Base-by-base conservation (phyloP, 2,888 invertebrate genomes). In the Gandaritis pyraliata region DNA sequence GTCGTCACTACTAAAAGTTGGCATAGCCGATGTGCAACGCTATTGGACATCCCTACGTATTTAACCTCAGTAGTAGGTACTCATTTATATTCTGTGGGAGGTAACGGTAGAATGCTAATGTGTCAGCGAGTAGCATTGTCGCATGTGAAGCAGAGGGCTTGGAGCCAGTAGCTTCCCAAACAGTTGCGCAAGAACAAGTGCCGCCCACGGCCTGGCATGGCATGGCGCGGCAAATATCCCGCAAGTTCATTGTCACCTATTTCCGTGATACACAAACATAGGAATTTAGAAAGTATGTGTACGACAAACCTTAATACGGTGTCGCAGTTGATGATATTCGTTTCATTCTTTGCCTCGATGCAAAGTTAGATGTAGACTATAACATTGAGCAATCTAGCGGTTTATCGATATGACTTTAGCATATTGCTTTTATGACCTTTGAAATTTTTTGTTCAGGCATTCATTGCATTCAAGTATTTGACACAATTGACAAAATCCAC, bases 31-130 rank as follows among this genome's bases (percentile, higher is more conserved):
- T 11, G 12, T 45, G 16, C 43, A 23, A 23, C n/a, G 12, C 46
- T 45, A 18, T 45, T 41, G 15, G 43, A 15, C 11, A n/a, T 54
- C 48, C 18, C 45, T 51, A 50, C 45, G 8, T 33, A 33, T n/a
- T n/a, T n/a, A 33, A 1, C 5, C 10, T 10, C 33, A 33, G 8
- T 33, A 8, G 33, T 10, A 10, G 10, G 33, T 33, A 33, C 33
- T 33, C 5, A 33, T 33, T 33, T 11, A 0, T 33, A 33, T 2
- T 46, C 30, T 51, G 49, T 12, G 81, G 75, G 78, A 86, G 86
- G 76, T 91, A 91, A 90, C 90, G 90, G 90, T 88, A 86, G 89
- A 89, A 88, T 88, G 87, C 85, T 90, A 90, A 90, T 88, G 85
- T 78, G 79, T 68, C 70, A 80, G 76, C 73, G 78, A 77, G 81